Evolutionary conservation across 2,888 invertebrate species (phyloP), one percentile per base, ranked within the genome.

Genomic region (Hypsopygia costalis): DNA sequence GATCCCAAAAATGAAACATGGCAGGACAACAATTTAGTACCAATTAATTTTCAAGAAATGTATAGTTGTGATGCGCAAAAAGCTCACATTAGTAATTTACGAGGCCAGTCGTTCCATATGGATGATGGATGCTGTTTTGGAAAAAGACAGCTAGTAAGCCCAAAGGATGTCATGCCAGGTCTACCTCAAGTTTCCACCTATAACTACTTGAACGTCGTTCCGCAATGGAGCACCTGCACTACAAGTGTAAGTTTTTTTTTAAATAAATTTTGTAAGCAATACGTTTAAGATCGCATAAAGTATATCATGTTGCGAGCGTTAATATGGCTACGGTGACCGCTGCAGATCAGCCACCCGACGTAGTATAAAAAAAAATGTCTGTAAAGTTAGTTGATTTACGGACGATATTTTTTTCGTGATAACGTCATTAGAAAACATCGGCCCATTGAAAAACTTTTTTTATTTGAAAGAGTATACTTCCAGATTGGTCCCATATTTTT

Each of bases 221-320:
- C 81, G 10, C 79, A 75, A 4, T 81, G 80, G 79, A 69, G 73
- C 36, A 58, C 68, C 1, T 81, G 77, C 43, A 58, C 61, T 40
- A 32, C 54, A 11, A 41, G 62, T 47, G 77, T 77, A 58, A 40
- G 55, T 54, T 2, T 12, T 12, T 1, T 8, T 12, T 11, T 6
- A 11, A n/a, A 7, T 12, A n/a, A n/a, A n/a, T n/a, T n/a, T n/a
- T n/a, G n/a, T n/a, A n/a, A n/a, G n/a, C n/a, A n/a, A n/a, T n/a
- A n/a, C n/a, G n/a, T n/a, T n/a, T n/a, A n/a, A n/a, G n/a, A n/a
- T n/a, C n/a, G n/a, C n/a, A n/a, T n/a, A n/a, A n/a, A n/a, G n/a
- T n/a, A n/a, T n/a, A n/a, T n/a, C n/a, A n/a, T n/a, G n/a, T n/a
- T n/a, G n/a, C n/a, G n/a, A n/a, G n/a, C n/a, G n/a, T n/a, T n/a